These are phyloP conservation scores for Stegodyphus dumicola DNA, from an alignment of 1,140 invertebrate genomes.

Conservation along the genomic window DNA sequence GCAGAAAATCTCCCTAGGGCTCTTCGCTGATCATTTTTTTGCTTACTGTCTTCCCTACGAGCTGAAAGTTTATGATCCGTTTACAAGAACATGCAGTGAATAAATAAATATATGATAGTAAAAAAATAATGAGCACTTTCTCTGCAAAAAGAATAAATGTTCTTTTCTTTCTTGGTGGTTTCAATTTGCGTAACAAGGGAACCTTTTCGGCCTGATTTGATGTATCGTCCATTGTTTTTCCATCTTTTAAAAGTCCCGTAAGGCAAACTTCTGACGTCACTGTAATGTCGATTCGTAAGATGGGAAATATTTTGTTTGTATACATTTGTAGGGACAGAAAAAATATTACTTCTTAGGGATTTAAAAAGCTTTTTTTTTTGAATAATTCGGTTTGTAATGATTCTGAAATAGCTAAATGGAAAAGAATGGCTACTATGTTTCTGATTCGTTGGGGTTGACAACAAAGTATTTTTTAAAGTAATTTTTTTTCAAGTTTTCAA, in stretches of 20 bases:
- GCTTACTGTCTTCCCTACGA: neutral
- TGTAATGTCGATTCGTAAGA: neutral
- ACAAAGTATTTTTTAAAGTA: too few relatives aligned
- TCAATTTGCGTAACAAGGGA: constrained; percentile 33
- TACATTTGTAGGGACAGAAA: too few relatives aligned
- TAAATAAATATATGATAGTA: neutral
- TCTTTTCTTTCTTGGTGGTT: constrained; percentile 2
- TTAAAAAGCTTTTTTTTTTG: too few relatives aligned
- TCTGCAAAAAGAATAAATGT: neutral
- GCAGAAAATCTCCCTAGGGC: neutral
- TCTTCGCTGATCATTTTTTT: neutral
- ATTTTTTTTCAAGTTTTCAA: too few relatives aligned
- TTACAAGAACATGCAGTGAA: constrained; percentile 11
- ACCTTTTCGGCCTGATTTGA: constrained; percentile 37
- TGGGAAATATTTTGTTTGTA: constrained; percentile 12
- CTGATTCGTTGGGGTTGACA: too few relatives aligned
- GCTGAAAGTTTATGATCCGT: constrained; percentile 6
- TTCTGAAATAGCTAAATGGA: too few relatives aligned
- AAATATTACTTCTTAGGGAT: too few relatives aligned
- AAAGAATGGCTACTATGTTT: too few relatives aligned
- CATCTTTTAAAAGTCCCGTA: neutral
- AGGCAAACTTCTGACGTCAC: constrained; percentile 10
- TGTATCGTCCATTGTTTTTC: constrained; percentile 36
- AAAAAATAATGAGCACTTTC: neutral
- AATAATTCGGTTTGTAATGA: too few relatives aligned